Percentiles rank a stretch among this genome's conserved stretches.
Conservation (phyloP, 2,113 vertebrate species). For the Coregonus clupeaformis region DNA sequence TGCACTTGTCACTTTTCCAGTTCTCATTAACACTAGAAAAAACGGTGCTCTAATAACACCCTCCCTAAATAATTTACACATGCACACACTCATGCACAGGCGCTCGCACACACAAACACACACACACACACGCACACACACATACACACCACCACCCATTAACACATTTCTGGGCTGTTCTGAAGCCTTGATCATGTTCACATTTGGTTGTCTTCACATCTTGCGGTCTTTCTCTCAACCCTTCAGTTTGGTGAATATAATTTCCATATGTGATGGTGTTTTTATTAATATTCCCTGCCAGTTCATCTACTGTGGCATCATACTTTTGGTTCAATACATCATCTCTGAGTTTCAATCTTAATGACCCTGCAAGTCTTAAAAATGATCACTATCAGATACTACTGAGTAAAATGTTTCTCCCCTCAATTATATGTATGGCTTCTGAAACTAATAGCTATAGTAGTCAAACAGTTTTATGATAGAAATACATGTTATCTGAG, state of each 20-base stretch:
- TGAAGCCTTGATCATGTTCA: constrained; percentile 2
- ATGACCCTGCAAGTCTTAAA: neutral
- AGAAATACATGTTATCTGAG: no score
- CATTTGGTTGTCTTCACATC: neutral
- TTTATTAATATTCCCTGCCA: constrained; percentile 2
- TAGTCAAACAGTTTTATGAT: no score
- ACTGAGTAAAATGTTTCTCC: no score
- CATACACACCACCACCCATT: neutral
- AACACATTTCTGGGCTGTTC: neutral
- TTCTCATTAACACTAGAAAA: constrained; percentile 18
- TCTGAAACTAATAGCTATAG: neutral
- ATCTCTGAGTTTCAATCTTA: neutral
- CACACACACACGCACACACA: no score
- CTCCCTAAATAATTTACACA: neutral
- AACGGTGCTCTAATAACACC: neutral
- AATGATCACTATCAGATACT: neutral
- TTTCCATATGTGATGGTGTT: constrained; percentile 10
- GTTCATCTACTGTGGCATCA: neutral
- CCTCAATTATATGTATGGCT: no score
- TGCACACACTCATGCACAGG: neutral
- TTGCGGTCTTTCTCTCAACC: constrained; percentile 3
- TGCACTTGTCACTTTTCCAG: constrained; percentile 17
- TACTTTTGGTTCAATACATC: neutral
- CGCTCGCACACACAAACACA: neutral
- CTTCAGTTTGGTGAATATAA: neutral